Evolutionary conservation across 2,113 vertebrate genomes (phyloP).

Genomic region (Eulemur macaco): DNA sequence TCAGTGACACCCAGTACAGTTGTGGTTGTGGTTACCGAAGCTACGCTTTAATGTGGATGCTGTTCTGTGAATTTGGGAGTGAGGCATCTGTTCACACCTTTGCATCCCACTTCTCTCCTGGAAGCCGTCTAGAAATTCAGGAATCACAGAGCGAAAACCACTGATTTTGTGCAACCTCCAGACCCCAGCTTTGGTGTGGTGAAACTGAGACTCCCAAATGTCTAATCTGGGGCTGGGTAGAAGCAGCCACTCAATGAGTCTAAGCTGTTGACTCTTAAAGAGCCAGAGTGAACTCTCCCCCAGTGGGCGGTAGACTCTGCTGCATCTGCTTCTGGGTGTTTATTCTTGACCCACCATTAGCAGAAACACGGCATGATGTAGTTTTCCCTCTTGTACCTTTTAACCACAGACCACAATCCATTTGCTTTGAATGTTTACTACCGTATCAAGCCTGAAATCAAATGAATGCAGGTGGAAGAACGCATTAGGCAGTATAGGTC

Average conservation of each 20-base stretch:
- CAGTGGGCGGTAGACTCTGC: neutral
- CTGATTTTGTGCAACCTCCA: too few species aligned
- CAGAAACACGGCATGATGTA: neutral
- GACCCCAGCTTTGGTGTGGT: neutral
- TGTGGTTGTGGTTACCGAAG: neutral
- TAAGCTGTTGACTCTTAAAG: neutral
- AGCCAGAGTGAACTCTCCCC: neutral
- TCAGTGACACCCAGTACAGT: too few species aligned
- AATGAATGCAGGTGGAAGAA: neutral
- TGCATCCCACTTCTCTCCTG: neutral
- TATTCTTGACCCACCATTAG: constrained; percentile 31
- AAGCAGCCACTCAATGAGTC: neutral
- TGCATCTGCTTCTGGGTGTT: neutral
- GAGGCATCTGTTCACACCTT: neutral
- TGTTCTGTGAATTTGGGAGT: neutral
- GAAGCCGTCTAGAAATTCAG: neutral
- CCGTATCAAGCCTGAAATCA: constrained; percentile 11
- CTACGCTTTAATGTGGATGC: neutral
- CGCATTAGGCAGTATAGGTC: neutral
- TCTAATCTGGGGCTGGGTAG: neutral
- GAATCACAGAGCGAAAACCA: neutral
- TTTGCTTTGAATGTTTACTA: constrained; percentile 49
- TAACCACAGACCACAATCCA: constrained; percentile 57
- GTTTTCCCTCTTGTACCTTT: constrained; percentile 20
- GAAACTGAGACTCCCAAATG: neutral